Percentiles rank a stretch among this genome's conserved stretches.
Conservation (phyloP, 2,797 vertebrate genomes). For the Sebastiscus tertius region DNA sequence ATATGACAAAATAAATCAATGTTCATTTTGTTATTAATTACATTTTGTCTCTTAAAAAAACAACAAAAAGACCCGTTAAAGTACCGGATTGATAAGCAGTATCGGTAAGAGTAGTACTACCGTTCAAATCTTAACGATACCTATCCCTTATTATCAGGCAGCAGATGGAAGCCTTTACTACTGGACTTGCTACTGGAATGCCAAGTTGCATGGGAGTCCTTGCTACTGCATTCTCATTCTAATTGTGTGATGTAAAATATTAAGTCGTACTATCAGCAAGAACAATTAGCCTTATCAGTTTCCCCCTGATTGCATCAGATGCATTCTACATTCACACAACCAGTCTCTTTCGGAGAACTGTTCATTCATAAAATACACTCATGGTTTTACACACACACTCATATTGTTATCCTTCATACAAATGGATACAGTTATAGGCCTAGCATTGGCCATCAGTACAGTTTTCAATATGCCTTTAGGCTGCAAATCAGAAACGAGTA, state of each 20-base stretch:
- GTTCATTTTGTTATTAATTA: too few relatives aligned
- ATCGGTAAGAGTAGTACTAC: background rate
- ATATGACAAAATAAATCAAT: too few relatives aligned
- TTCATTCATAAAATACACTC: slow-evolving; percentile 31
- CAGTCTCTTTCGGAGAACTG: background rate
- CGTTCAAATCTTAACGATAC: background rate
- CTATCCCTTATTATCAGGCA: slow-evolving; percentile 9
- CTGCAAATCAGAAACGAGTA: slow-evolving; percentile 36
- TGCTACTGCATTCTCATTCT: background rate
- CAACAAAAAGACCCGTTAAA: background rate
- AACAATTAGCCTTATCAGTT: background rate
- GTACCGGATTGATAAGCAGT: background rate
- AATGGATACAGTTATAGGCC: slow-evolving; percentile 7
- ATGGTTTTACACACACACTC: slow-evolving; percentile 28
- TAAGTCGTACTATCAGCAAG: background rate
- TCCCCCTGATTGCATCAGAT: slow-evolving; percentile 31
- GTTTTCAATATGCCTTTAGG: slow-evolving; percentile 33
- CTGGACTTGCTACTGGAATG: background rate
- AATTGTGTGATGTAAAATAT: background rate
- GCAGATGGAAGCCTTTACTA: background rate
- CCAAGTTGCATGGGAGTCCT: background rate
- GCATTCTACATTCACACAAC: background rate
- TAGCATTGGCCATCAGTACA: slow-evolving; percentile 33
- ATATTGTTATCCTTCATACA: slow-evolving; percentile 35
- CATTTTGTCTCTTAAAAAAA: too few relatives aligned